A percentile compares a stretch with the other conserved stretches of the same genome.
Evolutionary conservation across 2,888 invertebrate genomes (phyloP).

Genomic region (Syrista parreyssii): DNA sequence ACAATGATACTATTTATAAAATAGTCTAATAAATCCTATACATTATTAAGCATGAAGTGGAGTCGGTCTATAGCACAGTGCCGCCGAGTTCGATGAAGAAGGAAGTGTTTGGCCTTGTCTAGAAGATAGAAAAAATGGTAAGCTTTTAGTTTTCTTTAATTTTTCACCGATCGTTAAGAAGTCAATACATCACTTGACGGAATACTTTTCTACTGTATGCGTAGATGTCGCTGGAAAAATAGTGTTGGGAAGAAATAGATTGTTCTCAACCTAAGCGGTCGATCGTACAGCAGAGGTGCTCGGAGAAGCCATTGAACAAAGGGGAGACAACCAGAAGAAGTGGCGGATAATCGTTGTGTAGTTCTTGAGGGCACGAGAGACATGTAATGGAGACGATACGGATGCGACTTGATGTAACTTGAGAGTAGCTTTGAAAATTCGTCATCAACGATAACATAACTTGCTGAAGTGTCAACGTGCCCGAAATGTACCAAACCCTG

Average conservation of each 20-base stretch:
- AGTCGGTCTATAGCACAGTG: neutral
- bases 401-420: slow-evolving; percentile 10
- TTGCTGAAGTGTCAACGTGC: slow-evolving; percentile 13
- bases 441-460: slow-evolving; percentile 12
- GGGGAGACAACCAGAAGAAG: slow-evolving; percentile 23
- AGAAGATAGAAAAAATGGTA: neutral
- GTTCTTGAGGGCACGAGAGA: slow-evolving; percentile 8
- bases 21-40: neutral
- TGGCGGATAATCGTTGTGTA: slow-evolving; percentile 18
- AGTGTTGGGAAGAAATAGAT: slow-evolving; percentile 23
- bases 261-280: slow-evolving; percentile 52
- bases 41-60: neutral
- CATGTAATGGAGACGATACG: slow-evolving; percentile 14
- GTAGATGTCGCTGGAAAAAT: slow-evolving; percentile 6
- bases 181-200: neutral
- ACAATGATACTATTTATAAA: neutral
- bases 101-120: neutral
- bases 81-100: neutral
- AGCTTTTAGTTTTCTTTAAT: neutral
- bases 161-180: neutral
- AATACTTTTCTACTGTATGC: neutral
- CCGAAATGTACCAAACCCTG: slow-evolving; percentile 26
- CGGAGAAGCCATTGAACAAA: slow-evolving; percentile 52
- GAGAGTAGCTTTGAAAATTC: slow-evolving; percentile 7
- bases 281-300: slow-evolving; percentile 31